These are phyloP conservation scores for Clavelina lepadiformis DNA, from an alignment of 23 tunicate genomes.

Conservation along the genomic window DNA sequence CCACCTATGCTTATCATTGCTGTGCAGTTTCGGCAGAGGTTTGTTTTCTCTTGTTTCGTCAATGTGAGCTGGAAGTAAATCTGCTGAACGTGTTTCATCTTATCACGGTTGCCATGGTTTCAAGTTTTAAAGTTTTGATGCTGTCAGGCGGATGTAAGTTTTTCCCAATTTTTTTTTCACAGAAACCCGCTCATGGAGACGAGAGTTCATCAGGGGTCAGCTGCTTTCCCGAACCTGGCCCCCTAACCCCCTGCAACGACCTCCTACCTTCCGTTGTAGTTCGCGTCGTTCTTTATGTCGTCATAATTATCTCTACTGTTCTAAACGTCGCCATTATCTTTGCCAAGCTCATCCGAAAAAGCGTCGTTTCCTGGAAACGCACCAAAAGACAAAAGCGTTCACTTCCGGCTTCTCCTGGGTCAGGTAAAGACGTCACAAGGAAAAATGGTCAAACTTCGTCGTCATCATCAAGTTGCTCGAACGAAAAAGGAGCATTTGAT, in stretches of 20 bases:
- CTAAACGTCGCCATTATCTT: conserved; percentile 37
- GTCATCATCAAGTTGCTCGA: background rate
- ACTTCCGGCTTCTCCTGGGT: background rate
- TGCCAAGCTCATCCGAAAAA: conserved; percentile 17
- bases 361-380: conserved; percentile 2
- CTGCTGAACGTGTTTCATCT: no score
- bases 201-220: conserved; percentile 5
- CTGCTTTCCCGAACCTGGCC: conserved; percentile 62
- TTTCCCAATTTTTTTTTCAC: background rate
- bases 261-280: conserved; percentile 46
- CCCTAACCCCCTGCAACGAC: conserved; percentile 66
- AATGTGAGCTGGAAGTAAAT: no score
- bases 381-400: background rate
- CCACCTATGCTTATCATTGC: conserved; percentile 74
- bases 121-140: no score
- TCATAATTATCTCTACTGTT: conserved; percentile 40
- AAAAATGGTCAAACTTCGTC: background rate
- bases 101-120: no score
- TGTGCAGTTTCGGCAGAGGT: no score
- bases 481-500: conserved; percentile 37
- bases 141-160: no score
- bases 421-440: background rate
- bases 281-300: conserved; percentile 45
- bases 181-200: background rate
- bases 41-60: no score